Evolutionary conservation across 30 jellyfish, hydroid and myxozoan genomes (phyloP).

Genomic region (Rhopilema esculentum): DNA sequence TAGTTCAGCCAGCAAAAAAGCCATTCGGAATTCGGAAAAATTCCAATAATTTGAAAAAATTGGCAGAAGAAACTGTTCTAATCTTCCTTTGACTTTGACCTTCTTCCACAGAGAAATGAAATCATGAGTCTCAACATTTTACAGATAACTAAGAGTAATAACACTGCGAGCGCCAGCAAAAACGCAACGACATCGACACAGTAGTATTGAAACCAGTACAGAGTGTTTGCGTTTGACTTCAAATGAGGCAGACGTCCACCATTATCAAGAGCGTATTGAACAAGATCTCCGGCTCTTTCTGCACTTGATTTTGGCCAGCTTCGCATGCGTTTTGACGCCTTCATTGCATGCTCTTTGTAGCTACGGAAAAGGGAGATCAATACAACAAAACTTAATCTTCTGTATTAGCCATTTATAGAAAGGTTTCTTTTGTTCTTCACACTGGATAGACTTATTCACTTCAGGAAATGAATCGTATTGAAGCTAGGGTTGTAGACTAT

Average conservation of each 20-base stretch:
- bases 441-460: too few species aligned
- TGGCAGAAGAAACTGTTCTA: neutral
- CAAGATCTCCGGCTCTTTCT: constrained; percentile 29
- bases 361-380: neutral
- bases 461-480: too few species aligned
- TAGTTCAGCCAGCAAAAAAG: too few species aligned
- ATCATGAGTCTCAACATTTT: neutral
- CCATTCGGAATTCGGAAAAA: too few species aligned
- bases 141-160: neutral
- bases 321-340: constrained; percentile 7
- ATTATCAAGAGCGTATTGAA: constrained; percentile 39
- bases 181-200: constrained; percentile 30
- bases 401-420: too few species aligned
- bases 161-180: neutral
- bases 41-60: too few species aligned
- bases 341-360: constrained; percentile 21
- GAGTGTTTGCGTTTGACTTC: constrained; percentile 37
- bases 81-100: neutral
- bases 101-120: neutral
- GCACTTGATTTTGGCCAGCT: constrained; percentile 30
- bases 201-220: constrained; percentile 57
- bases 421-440: too few species aligned
- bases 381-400: neutral
- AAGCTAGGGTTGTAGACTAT: too few species aligned
- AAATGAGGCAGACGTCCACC: constrained; percentile 64